Percentiles rank a stretch among this genome's conserved stretches.
phyloP scores from a whole-genome alignment of 2,113 vertebrate species.

The Oxygymnocypris stewartii region DNA sequence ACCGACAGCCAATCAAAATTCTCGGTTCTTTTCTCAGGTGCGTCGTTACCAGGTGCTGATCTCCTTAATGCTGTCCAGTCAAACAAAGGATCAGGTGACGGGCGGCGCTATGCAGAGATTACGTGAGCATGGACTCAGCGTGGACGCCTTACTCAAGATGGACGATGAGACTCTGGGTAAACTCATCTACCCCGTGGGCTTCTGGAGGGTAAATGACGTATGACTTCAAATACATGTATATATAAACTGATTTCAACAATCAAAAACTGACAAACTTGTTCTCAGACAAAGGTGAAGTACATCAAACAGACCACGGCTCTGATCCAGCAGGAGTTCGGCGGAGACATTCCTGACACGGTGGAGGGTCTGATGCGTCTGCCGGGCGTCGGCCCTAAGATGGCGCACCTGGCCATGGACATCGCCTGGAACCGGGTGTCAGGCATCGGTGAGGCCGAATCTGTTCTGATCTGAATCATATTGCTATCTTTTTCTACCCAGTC shows the following conservation, averaged over 20 bases:
- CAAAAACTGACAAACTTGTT: neutral
- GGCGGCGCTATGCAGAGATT: conserved; percentile 86
- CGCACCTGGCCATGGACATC: conserved; percentile 90
- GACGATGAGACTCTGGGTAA: conserved; percentile 81
- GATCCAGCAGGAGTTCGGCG: conserved; percentile 79
- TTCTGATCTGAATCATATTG: neutral
- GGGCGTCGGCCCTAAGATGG: conserved; percentile 96
- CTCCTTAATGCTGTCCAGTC: conserved; percentile 96
- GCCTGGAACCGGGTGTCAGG: conserved; percentile 91
- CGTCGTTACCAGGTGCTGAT: conserved; percentile 91
- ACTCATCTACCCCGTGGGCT: conserved; percentile 95
- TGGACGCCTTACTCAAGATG: conserved; percentile 78
- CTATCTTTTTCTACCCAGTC: too few species aligned
- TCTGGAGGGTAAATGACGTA: conserved; percentile 86
- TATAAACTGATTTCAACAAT: neutral
- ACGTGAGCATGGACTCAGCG: conserved; percentile 77
- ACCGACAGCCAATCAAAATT: neutral
- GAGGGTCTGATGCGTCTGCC: conserved; percentile 85
- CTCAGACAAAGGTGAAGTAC: conserved; percentile 90
- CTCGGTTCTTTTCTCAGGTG: conserved; percentile 72
- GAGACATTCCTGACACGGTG: conserved; percentile 86
- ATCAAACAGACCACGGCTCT: conserved; percentile 86
- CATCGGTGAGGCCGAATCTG: conserved; percentile 78
- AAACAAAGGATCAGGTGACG: conserved; percentile 95
- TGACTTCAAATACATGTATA: neutral